Evolutionary conservation across 2,113 vertebrate genomes (phyloP), one percentile per base, ranked within the genome.

Genomic region (Noctilio leporinus): DNA sequence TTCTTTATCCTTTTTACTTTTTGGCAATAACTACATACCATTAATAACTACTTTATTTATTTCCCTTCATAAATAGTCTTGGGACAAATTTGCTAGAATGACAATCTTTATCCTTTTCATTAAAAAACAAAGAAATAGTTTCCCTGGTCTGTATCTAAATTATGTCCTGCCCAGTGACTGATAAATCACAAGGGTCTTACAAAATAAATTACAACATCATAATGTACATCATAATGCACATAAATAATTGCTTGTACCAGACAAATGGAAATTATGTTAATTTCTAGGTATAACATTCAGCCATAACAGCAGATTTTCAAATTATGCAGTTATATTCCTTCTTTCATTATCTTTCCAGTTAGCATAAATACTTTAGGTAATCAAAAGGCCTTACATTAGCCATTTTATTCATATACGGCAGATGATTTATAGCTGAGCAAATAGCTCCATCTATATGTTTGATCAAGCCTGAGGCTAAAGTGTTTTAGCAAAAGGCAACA

Each of bases 371-470:
- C 75, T 86, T 86, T 65, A 80, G 43, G 20, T 14, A 80, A 86
- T 7, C 19, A 28, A 70, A 93, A 69, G 26, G n/a, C 16, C 11
- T 75, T 75, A 20, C 15, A 17, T 75, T 17, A 40, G 59, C 80
- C 91, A 53, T 69, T 91, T 95, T 90, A 88, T 83, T 91, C 28
- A 57, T 38, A 64, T 6, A 9, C 17, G 19, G 2, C 76, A 0
- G 65, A 40, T 91, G 91, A 95, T 80, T 94, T 86, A 93, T 89
- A 49, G 43, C 83, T 88, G 12, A 85, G 33, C 70, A 93, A 81
- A 88, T 3, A 81, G 43, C n/a, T n/a, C n/a, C n/a, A n/a, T n/a
- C n/a, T n/a, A n/a, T n/a, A 19, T 69, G 20, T 89, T 86, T 86
- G 73, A 89, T 91, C 35, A 95, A 75, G 8, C 38, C 24, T 64